A percentile compares a stretch with the other conserved stretches of the same genome.
Evolutionary conservation across 2,797 vertebrate species (phyloP).

Genomic region (Macrochelys suwanniensis): DNA sequence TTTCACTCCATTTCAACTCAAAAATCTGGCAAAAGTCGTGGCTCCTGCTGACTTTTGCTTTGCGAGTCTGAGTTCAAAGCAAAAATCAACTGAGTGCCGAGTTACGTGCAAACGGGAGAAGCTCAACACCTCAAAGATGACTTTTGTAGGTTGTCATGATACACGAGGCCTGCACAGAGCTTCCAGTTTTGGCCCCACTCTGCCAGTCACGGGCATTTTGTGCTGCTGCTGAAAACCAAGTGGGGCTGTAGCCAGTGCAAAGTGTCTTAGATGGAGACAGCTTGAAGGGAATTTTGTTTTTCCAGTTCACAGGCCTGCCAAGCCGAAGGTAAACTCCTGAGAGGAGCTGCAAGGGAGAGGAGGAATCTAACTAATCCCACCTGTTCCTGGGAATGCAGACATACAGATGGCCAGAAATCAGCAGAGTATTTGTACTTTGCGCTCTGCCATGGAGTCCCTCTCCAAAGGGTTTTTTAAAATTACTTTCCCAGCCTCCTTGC

Average conservation of each 20-base stretch:
- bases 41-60: background rate
- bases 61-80: background rate
- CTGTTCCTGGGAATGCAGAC: conserved; percentile 50
- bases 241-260: background rate
- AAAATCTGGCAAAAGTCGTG: background rate
- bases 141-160: background rate
- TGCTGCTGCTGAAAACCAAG: background rate
- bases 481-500: conserved; percentile 61
- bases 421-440: conserved; percentile 44
- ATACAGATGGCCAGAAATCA: background rate
- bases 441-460: conserved; percentile 62
- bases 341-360: conserved; percentile 3
- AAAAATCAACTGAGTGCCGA: background rate
- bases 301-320: conserved; percentile 1
- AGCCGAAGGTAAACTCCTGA: conserved; percentile 63
- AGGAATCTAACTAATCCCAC: conserved; percentile 65
- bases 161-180: background rate
- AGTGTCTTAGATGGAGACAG: conserved; percentile 34
- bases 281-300: background rate
- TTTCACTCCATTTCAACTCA: background rate
- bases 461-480: conserved; percentile 62
- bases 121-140: background rate
- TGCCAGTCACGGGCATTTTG: background rate
- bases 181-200: background rate
- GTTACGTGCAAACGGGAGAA: background rate